A percentile compares a stretch with the other conserved stretches of the same genome.
Evolutionary conservation across 2,888 invertebrate genomes (phyloP).

Genomic region (Drosophila niveifrons): DNA sequence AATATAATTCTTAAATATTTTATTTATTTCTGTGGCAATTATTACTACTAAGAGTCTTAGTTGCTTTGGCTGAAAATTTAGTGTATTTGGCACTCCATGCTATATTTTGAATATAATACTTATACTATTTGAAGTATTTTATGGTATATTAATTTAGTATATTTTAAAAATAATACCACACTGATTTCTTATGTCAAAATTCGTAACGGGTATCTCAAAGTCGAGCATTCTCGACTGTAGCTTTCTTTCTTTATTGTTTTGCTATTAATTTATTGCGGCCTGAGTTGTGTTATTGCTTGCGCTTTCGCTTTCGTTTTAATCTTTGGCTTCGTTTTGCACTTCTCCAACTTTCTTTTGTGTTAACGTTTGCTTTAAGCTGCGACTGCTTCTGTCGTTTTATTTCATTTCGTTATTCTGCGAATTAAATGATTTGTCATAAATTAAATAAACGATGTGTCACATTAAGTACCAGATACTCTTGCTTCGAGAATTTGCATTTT

Average conservation of each 20-base stretch:
- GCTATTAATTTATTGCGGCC: slow-evolving; percentile 54
- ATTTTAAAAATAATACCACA: too few relatives aligned
- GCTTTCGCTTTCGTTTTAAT: slow-evolving; percentile 40
- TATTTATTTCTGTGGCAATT: slow-evolving; percentile 3
- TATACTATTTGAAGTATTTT: too few relatives aligned
- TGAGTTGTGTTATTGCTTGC: slow-evolving; percentile 36
- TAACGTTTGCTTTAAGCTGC: slow-evolving; percentile 59
- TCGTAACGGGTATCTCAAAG: too few relatives aligned
- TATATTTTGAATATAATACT: too few relatives aligned
- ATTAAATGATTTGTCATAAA: slow-evolving; percentile 46
- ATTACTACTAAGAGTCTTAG: too few relatives aligned
- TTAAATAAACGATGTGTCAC: slow-evolving; percentile 29
- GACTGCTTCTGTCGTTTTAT: slow-evolving; percentile 13
- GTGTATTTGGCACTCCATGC: too few relatives aligned
- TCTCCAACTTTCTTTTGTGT: slow-evolving; percentile 41
- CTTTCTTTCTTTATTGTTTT: neutral
- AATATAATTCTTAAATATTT: neutral
- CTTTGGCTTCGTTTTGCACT: slow-evolving; percentile 36
- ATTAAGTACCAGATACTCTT: neutral
- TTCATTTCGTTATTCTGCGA: slow-evolving; percentile 26
- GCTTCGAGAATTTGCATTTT: neutral
- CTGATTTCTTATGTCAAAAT: too few relatives aligned
- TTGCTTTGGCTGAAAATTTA: neutral
- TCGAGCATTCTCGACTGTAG: too few relatives aligned
- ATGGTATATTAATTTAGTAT: too few relatives aligned